Percentiles rank a stretch among this genome's conserved stretches.
Conservation (phyloP, 2,888 invertebrate species). For the Nemurella pictetii region DNA sequence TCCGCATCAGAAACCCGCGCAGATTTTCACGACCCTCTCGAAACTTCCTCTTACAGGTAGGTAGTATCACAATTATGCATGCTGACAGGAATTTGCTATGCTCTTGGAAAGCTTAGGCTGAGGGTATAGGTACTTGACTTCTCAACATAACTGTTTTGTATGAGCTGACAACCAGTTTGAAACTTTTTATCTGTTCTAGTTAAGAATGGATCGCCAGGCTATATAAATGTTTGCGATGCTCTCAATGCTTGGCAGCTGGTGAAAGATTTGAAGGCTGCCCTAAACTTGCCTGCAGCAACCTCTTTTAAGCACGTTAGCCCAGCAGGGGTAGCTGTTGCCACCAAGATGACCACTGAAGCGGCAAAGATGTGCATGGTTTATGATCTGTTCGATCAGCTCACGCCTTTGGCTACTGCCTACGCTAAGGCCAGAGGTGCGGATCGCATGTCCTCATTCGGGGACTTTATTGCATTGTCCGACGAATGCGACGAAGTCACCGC, state of each 20-base stretch:
- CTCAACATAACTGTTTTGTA: no score
- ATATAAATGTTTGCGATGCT: conserved; percentile 96
- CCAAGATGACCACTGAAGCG: conserved; percentile 72
- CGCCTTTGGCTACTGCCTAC: conserved; percentile 88
- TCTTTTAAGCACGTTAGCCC: conserved; percentile 99
- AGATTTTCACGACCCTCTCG: conserved; percentile 78
- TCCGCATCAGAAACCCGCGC: conserved; percentile 96
- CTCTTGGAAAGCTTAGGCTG: no score
- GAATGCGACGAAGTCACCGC: conserved; percentile 89
- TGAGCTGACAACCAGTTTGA: background rate
- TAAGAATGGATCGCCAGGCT: conserved; percentile 93
- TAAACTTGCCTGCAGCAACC: conserved; percentile 86
- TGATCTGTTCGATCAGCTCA: conserved; percentile 72
- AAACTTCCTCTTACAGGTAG: conserved; percentile 75
- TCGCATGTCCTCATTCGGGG: conserved; percentile 98
- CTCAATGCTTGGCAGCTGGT: conserved; percentile 98
- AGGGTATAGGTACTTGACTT: no score
- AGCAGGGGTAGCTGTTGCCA: conserved; percentile 92
- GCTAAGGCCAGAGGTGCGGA: conserved; percentile 96
- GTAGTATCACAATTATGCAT: background rate
- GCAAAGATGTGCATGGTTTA: conserved; percentile 71
- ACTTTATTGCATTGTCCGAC: conserved; percentile 94
- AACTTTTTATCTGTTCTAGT: conserved; percentile 58
- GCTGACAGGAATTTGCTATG: no score
- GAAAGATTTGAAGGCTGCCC: conserved; percentile 76